phyloP scores from a whole-genome alignment of 1,140 invertebrate species.

The Drosophila pachea region DNA sequence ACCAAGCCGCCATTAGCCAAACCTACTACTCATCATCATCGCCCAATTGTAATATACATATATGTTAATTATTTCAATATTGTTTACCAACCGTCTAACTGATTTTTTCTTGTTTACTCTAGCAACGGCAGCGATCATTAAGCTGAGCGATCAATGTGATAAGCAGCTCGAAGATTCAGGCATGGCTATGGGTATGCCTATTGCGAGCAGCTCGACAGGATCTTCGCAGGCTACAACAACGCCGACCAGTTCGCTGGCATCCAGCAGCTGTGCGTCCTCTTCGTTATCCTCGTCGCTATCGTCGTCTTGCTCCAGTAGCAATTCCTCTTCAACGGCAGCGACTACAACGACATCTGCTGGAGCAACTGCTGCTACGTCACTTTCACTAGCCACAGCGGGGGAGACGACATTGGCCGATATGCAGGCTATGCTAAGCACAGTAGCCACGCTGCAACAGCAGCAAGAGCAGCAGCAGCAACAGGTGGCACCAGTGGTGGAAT shows the following conservation, averaged over 20 bases:
- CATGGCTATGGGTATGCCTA: slow-evolving; percentile 37
- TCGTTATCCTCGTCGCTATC: slow-evolving; percentile 58
- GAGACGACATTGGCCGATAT: slow-evolving; percentile 54
- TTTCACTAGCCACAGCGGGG: slow-evolving; percentile 42
- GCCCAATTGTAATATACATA: slow-evolving; percentile 53
- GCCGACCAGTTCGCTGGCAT: slow-evolving; percentile 24
- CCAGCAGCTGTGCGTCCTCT: slow-evolving; percentile 59
- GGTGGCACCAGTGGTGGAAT: slow-evolving; percentile 23
- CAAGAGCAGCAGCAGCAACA: slow-evolving; percentile 41
- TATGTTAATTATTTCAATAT: background rate
- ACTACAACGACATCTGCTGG: slow-evolving; percentile 31
- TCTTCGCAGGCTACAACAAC: slow-evolving; percentile 29
- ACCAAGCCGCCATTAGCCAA: slow-evolving; percentile 58
- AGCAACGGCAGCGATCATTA: slow-evolving; percentile 42
- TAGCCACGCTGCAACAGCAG: slow-evolving; percentile 57
- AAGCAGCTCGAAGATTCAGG: slow-evolving; percentile 59
- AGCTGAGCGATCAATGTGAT: slow-evolving; percentile 55
- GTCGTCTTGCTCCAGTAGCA: slow-evolving; percentile 65
- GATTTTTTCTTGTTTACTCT: slow-evolving; percentile 3
- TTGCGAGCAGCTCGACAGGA: slow-evolving; percentile 42
- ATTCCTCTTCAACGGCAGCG: slow-evolving; percentile 57
- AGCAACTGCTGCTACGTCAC: slow-evolving; percentile 17
- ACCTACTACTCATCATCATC: slow-evolving; percentile 63
- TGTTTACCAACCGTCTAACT: background rate
- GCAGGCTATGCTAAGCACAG: slow-evolving; percentile 59